Conservation (phyloP, 2,113 vertebrate species). For the Apistogramma diplotaenia region DNA sequence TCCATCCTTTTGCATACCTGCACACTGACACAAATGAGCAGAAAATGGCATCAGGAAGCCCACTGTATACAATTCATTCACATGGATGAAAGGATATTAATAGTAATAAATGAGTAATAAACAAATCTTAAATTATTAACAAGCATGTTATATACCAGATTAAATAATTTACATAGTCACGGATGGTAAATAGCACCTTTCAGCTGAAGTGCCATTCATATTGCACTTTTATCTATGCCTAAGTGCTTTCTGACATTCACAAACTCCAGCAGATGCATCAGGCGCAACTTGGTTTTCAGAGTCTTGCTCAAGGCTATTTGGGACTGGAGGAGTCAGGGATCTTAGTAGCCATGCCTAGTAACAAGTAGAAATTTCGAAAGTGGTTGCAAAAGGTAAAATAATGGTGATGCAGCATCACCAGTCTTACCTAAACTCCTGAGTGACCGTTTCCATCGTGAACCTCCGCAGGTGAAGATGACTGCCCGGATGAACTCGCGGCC, state of each 20-base stretch:
- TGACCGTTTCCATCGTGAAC: conserved; percentile 83
- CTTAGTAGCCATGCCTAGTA: background rate
- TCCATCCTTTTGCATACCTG: background rate
- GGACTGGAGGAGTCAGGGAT: background rate
- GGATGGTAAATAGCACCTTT: background rate
- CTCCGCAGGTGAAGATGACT: conserved; percentile 86
- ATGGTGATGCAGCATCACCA: background rate
- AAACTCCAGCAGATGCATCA: background rate
- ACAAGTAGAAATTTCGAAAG: background rate
- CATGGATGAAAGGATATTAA: background rate
- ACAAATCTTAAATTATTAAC: background rate
- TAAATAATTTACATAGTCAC: background rate
- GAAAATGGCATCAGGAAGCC: background rate
- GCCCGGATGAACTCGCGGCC: conserved; percentile 87
- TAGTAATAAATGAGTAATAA: background rate
- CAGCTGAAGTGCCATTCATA: background rate
- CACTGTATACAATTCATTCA: background rate
- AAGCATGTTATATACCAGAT: background rate
- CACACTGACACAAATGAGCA: background rate
- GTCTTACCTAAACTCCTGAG: conserved; percentile 69
- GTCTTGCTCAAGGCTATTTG: background rate
- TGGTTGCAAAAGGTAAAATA: background rate
- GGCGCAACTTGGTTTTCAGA: background rate
- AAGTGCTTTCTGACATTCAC: background rate
- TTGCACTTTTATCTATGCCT: background rate